phyloP scores from a whole-genome alignment of 2,888 invertebrate genomes.

The Drosophila buzzatii region DNA sequence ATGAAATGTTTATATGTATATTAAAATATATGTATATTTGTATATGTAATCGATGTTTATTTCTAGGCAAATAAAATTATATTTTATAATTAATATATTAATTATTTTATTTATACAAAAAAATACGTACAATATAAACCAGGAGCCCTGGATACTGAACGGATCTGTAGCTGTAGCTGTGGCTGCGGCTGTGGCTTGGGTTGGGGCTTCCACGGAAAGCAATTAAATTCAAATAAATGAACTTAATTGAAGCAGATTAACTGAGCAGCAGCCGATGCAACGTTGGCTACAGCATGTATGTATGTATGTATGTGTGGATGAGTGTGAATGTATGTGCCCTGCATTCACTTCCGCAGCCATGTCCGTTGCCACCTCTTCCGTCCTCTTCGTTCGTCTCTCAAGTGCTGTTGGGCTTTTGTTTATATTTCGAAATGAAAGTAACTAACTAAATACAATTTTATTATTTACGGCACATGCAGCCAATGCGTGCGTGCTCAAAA shows the following conservation, averaged over 20 bases:
- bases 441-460: constrained; percentile 58
- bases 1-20: neutral
- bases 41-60: no score
- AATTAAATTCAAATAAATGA: constrained; percentile 79
- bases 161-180: constrained; percentile 30
- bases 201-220: constrained; percentile 52
- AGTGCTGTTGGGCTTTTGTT: constrained; percentile 38
- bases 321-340: constrained; percentile 46
- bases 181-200: constrained; percentile 9
- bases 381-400: constrained; percentile 15
- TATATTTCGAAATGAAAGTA: constrained; percentile 34
- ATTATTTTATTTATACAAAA: no score
- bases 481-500: constrained; percentile 46
- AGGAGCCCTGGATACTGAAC: constrained; percentile 1
- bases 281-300: constrained; percentile 20
- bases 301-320: neutral
- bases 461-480: constrained; percentile 41
- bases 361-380: constrained; percentile 39
- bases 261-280: constrained; percentile 50
- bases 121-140: neutral
- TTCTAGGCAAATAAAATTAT: no score
- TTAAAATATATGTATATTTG: no score
- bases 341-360: constrained; percentile 65
- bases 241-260: constrained; percentile 79
- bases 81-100: no score